These are phyloP conservation scores for Labeo rohita DNA, from an alignment of 2,113 vertebrate genomes.

Conservation along the genomic window DNA sequence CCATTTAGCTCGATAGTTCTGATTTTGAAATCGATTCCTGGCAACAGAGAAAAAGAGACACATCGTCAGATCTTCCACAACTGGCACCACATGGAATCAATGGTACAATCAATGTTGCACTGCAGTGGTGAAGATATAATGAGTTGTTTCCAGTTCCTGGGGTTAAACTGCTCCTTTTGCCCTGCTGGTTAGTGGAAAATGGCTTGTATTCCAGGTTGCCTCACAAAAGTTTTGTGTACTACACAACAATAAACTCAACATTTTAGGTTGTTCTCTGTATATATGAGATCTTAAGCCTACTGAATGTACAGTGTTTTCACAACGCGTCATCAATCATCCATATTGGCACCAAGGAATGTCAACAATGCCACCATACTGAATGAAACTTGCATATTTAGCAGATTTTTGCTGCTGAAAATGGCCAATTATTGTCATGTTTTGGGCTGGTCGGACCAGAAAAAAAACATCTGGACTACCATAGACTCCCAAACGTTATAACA, in stretches of 20 bases:
- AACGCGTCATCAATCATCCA: too few species aligned
- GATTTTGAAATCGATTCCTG: slow-evolving; percentile 99
- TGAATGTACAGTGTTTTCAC: not conserved
- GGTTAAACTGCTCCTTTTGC: not conserved
- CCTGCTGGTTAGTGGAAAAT: not conserved
- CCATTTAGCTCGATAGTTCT: slow-evolving; percentile 96
- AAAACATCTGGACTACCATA: too few species aligned
- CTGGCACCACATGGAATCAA: not conserved
- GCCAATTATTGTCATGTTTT: too few species aligned
- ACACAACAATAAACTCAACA: not conserved
- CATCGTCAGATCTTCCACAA: not conserved
- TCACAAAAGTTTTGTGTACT: not conserved
- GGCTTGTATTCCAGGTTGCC: not conserved
- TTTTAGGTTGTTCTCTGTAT: not conserved
- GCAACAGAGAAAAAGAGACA: slow-evolving; percentile 42
- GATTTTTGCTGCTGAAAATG: too few species aligned
- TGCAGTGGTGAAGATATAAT: not conserved
- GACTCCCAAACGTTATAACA: too few species aligned
- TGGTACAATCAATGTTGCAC: not conserved
- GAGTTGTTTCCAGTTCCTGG: slow-evolving; percentile 12
- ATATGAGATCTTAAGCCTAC: not conserved
- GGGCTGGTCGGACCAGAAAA: too few species aligned
- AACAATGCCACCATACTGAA: too few species aligned
- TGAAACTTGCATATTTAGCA: too few species aligned
- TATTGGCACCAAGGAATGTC: too few species aligned